Evolutionary conservation across 2,888 invertebrate genomes (phyloP), one percentile per base, ranked within the genome.

Genomic region (Spodoptera picta): DNA sequence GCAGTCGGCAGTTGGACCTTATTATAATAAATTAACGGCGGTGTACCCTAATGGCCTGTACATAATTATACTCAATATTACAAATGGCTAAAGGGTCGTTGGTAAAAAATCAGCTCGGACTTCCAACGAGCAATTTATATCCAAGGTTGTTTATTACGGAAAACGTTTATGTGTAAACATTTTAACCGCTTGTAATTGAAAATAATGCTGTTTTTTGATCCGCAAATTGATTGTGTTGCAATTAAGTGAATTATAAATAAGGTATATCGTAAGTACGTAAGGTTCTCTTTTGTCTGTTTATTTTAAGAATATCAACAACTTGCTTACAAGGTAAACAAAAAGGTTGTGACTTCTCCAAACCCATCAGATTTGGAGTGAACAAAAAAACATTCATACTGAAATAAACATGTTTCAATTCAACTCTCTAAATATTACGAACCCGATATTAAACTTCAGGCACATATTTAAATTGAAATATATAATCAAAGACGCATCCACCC

Each of bases 21-120:
- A 92, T 93, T 92, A 92, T 88, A 92, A 92, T 92, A 92, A 92
- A 92, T 91, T 92, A 92, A 92, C 89, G 88, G 85, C 87, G 87
- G 87, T 83, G 84, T 80, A 83, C 87, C 89, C 88, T 92, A 92
- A 93, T 92, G 90, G 91, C 81, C 81, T 85, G 86, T 82, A 83
- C 84, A 81, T 92, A 93, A 92, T 92, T 92, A 90, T 83, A 84
- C 82, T 81, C 83, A 83, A 87, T 87, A 88, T 88, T 87, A 87
- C 87, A 88, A 90, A 87, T 86, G 84, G 86, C 76, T 86, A 86
- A 87, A 87, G 89, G 88, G 87, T 84, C 86, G 83, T 74, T 81
- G 82, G 83, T 66, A 87, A 89, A 87, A 89, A 87, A 87, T 82
- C 83, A 80, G 61, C 65, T 79, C 72, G 59, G 60, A 73, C 63